phyloP scores from a whole-genome alignment of 1,140 invertebrate species.

The Bombus sibiricus region DNA sequence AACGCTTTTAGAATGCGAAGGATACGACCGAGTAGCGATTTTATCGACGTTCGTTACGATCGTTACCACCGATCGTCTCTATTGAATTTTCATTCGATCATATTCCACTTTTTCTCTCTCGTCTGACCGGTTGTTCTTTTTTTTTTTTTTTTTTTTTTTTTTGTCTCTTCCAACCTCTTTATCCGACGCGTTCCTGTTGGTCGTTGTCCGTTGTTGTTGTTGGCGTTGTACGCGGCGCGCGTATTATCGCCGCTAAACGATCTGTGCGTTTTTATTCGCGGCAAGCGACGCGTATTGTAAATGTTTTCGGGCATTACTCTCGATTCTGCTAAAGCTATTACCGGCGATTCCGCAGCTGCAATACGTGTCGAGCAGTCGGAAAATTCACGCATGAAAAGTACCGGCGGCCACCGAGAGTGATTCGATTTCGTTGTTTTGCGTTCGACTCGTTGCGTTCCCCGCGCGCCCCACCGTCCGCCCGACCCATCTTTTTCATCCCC shows the following conservation, averaged over 20 bases:
- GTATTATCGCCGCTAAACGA: slow-evolving; percentile 41
- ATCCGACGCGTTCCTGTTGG: neutral
- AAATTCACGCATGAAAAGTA: slow-evolving; percentile 81
- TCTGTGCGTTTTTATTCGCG: slow-evolving; percentile 67
- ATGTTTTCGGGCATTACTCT: slow-evolving; percentile 71
- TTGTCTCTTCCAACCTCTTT: neutral
- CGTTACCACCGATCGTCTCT: neutral
- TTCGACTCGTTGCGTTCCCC: slow-evolving; percentile 64
- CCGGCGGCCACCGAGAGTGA: slow-evolving; percentile 76
- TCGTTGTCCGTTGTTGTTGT: neutral
- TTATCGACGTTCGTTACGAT: slow-evolving; percentile 12
- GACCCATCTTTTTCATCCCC: neutral
- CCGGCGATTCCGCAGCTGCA: slow-evolving; percentile 68
- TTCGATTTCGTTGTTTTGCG: slow-evolving; percentile 79
- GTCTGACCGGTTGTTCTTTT: neutral
- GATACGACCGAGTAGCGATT: neutral
- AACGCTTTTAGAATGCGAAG: no score
- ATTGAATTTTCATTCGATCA: slow-evolving; percentile 25
- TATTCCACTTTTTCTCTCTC: neutral
- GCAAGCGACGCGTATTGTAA: slow-evolving; percentile 70
- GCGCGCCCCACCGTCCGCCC: neutral
- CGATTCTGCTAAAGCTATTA: slow-evolving; percentile 71
- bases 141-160: neutral
- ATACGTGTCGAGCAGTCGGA: slow-evolving; percentile 70
- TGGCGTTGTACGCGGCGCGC: slow-evolving; percentile 40